phyloP scores from a whole-genome alignment of 2,797 vertebrate species.

The Pipistrellus kuhlii region DNA sequence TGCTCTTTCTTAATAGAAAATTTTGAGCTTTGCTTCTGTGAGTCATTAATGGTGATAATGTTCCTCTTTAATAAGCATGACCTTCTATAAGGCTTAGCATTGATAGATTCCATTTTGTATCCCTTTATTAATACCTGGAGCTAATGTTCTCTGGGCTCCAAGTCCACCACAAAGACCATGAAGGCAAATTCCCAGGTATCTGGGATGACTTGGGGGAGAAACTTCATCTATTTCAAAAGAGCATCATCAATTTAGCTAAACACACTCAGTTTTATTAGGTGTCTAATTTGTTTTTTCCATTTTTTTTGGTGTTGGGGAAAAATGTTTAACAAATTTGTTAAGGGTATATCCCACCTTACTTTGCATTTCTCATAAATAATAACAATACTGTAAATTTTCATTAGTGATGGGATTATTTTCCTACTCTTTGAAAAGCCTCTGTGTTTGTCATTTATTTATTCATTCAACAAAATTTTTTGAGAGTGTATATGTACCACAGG shows the following conservation, averaged over 20 bases:
- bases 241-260: neutral
- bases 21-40: slow-evolving; percentile 34
- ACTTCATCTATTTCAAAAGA: neutral
- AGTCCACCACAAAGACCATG: neutral
- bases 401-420: slow-evolving; percentile 7
- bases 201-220: neutral
- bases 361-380: slow-evolving; percentile 40
- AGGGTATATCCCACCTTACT: neutral
- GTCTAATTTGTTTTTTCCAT: neutral
- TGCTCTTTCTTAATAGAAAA: neutral
- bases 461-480: slow-evolving; percentile 11
- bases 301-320: neutral
- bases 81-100: neutral
- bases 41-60: neutral
- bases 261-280: neutral
- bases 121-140: neutral
- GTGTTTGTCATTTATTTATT: slow-evolving; percentile 46
- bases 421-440: neutral
- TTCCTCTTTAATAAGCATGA: neutral
- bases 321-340: slow-evolving; percentile 17
- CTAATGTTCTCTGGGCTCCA: neutral
- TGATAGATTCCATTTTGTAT: neutral
- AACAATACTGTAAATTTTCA: neutral
- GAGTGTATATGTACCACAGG: neutral
- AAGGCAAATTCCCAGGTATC: neutral